Base-by-base conservation (phyloP, 2,797 vertebrate genomes). In the Neomorphus geoffroyi region DNA sequence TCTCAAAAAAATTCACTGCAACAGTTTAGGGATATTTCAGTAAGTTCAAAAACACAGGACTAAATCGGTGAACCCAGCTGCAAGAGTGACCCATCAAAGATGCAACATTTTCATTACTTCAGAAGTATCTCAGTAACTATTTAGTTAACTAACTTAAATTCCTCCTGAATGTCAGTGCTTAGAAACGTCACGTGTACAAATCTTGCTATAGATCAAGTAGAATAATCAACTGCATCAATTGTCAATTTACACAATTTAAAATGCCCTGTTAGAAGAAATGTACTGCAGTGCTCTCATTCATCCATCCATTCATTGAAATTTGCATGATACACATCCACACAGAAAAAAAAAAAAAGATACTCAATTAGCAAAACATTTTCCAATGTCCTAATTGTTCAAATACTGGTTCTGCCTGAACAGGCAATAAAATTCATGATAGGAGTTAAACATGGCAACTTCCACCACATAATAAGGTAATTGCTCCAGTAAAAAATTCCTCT, bases 401-500 rank as follows among this genome's bases (percentile, higher is more conserved):
- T 24, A 18, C 43, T 46, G 16, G n/a, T 51, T 86, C 18, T 71
- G 67, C 69, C 54, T 82, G 67, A 93, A 64, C 43, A 80, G 26
- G 66, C 60, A 96, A 66, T 88, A 88, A 74, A 93, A 94, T 78
- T 87, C 71, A 79, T 35, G 8, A 92, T 35, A 87, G 88, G 80
- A 96, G 80, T 71, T 93, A 21, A 97, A 96, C 77, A 80, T 93
- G 94, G 95, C 71, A 88, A 93, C 90, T 80, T 90, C 91, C 23
- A 93, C 70, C 43, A 80, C 37, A 78, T 87, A 96, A 88, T 16
- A 67, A 43, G 45, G 88, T 95, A 96, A 95, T 82, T 92, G 85
- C 82, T 93, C 62, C 39, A 80, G 90, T 94, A 94, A 90, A 86
- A 79, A 96, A 96, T 93, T 89, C 69, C 79, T 80, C 69, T 87